A percentile compares a stretch with the other conserved stretches of the same genome.
Evolutionary conservation across 1,140 invertebrate species (phyloP).

Genomic region (Cydia pomonella): DNA sequence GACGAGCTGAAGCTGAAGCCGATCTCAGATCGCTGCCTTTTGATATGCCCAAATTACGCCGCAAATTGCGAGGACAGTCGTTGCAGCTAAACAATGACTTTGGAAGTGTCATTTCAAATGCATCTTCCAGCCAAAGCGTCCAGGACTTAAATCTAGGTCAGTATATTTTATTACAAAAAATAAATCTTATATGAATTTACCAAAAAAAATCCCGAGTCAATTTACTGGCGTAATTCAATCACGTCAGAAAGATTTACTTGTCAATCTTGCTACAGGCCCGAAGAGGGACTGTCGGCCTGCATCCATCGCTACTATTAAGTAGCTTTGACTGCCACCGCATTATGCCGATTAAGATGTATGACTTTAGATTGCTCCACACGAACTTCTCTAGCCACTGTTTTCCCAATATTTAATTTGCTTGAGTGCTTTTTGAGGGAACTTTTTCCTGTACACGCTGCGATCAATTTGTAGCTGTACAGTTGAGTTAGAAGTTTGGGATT

Average conservation of each 20-base stretch:
- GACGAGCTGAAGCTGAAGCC: constrained; percentile 84
- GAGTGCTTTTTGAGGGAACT: constrained; percentile 73
- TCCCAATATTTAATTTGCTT: constrained; percentile 77
- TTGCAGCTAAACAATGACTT: constrained; percentile 73
- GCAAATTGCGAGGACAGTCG: constrained; percentile 83
- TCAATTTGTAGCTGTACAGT: constrained; percentile 72
- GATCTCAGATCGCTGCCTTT: constrained; percentile 91
- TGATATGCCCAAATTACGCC: constrained; percentile 92
- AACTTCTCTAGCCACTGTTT: constrained; percentile 59
- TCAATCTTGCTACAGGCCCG: constrained; percentile 49
- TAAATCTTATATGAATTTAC: constrained; percentile 14
- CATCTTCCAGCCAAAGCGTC: constrained; percentile 89
- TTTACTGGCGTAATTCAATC: constrained; percentile 42
- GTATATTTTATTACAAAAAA: constrained; percentile 38
- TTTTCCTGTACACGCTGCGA: constrained; percentile 64
- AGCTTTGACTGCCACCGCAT: constrained; percentile 64
- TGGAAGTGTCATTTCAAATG: constrained; percentile 86
- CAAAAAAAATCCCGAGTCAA: neutral
- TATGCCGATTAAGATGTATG: constrained; percentile 80
- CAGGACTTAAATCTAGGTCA: constrained; percentile 84
- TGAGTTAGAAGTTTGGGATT: constrained; percentile 58
- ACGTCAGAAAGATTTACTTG: constrained; percentile 57
- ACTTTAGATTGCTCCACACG: constrained; percentile 63
- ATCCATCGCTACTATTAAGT: constrained; percentile 60
- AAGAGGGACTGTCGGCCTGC: constrained; percentile 64